Evolutionary conservation across 1,140 invertebrate species (phyloP).

Genomic region (Bombus balteatus): DNA sequence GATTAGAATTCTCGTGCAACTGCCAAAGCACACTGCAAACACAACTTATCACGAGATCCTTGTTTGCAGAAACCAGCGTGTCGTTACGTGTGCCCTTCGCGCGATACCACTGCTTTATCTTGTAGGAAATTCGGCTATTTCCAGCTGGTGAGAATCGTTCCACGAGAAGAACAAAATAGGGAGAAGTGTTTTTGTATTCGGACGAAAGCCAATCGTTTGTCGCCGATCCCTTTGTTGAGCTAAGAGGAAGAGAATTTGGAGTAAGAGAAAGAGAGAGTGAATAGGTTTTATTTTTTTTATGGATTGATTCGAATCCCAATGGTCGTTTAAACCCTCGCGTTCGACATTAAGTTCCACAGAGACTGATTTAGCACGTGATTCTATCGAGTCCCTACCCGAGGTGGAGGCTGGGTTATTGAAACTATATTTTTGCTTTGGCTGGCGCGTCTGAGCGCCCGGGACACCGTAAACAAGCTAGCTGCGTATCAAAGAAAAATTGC

Average conservation of each 20-base stretch:
- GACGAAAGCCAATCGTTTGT: neutral
- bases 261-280: neutral
- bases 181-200: conserved; percentile 9
- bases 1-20: conserved; percentile 16
- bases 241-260: neutral
- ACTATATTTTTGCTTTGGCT: neutral
- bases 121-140: conserved; percentile 13
- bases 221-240: no score
- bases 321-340: neutral
- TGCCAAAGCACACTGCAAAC: conserved; percentile 11
- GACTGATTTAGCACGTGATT: neutral
- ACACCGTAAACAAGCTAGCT: neutral
- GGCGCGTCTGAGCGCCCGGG: no score
- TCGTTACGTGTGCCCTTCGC: neutral
- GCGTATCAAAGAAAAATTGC: neutral
- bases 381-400: neutral
- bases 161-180: neutral
- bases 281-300: neutral
- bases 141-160: neutral
- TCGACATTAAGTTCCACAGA: neutral
- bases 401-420: neutral
- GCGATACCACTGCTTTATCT: neutral
- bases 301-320: neutral
- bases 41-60: neutral
- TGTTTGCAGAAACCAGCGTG: conserved; percentile 2